phyloP scores from a whole-genome alignment of 2,113 vertebrate species.

The Phalacrocorax carbo region DNA sequence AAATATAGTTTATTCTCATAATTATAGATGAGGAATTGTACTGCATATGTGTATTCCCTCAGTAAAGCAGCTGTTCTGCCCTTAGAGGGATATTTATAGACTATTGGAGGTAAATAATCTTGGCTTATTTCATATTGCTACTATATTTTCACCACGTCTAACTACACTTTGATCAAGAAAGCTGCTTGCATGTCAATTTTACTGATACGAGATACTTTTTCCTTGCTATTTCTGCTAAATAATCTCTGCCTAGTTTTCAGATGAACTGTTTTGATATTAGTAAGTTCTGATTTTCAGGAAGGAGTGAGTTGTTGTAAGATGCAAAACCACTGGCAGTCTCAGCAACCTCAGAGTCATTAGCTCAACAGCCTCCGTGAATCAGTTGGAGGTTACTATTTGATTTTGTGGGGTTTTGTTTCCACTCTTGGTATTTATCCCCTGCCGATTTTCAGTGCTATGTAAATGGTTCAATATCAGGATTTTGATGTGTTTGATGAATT shows the following conservation, averaged over 20 bases:
- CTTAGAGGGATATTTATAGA: slow-evolving; percentile 57
- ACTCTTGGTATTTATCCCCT: slow-evolving; percentile 50
- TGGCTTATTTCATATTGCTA: slow-evolving; percentile 32
- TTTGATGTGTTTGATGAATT: neutral
- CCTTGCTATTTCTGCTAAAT: slow-evolving; percentile 19
- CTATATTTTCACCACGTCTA: slow-evolving; percentile 5
- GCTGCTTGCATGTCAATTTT: slow-evolving; percentile 11
- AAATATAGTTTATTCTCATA: neutral
- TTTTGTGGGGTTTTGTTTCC: neutral
- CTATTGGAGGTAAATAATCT: slow-evolving; percentile 56
- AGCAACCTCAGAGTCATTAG: slow-evolving; percentile 27
- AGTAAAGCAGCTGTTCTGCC: slow-evolving; percentile 63
- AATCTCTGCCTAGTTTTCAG: slow-evolving; percentile 51
- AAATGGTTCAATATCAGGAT: slow-evolving; percentile 32
- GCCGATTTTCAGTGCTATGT: neutral
- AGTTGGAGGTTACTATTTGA: slow-evolving; percentile 38
- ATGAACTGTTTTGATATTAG: slow-evolving; percentile 37
- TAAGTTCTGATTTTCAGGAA: slow-evolving; percentile 36
- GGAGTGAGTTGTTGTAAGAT: slow-evolving; percentile 9
- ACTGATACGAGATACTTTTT: slow-evolving; percentile 20
- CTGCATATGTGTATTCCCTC: slow-evolving; percentile 3
- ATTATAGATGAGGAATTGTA: slow-evolving; percentile 3
- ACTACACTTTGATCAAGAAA: slow-evolving; percentile 37
- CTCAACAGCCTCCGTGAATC: slow-evolving; percentile 9
- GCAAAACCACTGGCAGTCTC: slow-evolving; percentile 17